phyloP scores from a whole-genome alignment of 2,797 vertebrate species.

The Hafferia zeledoni region DNA sequence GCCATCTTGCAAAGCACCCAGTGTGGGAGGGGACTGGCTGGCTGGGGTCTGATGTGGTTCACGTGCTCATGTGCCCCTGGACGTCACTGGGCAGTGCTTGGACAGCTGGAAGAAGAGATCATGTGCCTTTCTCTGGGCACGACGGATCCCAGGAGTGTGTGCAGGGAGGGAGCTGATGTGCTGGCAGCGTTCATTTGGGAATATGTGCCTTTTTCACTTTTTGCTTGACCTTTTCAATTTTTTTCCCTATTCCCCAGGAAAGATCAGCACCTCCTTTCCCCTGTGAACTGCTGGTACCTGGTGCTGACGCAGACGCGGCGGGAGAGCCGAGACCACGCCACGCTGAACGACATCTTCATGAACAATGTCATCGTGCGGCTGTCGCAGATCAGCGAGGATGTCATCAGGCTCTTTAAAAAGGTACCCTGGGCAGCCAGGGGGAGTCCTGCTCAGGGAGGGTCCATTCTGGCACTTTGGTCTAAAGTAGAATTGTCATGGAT shows the following conservation, averaged over 20 bases:
- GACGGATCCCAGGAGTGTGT: rapidly evolving
- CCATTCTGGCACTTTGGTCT: not conserved
- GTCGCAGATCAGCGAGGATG: conserved; percentile 95
- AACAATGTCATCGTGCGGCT: conserved; percentile 96
- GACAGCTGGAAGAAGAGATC: not conserved
- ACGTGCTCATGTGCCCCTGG: rapidly evolving
- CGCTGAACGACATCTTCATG: conserved; percentile 95
- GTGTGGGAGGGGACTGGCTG: not conserved
- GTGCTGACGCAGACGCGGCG: conserved; percentile 95
- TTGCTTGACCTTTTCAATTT: not conserved
- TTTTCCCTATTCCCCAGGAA: conserved; percentile 79
- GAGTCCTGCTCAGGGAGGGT: not conserved
- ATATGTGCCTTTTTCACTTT: no score
- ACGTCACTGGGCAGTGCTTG: rapidly evolving
- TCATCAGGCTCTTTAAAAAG: conserved; percentile 98
- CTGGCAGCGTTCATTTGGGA: not conserved
- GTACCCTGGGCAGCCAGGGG: conserved; percentile 60
- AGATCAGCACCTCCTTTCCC: conserved; percentile 95
- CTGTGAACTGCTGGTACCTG: conserved; percentile 98
- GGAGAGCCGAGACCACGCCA: conserved; percentile 95
- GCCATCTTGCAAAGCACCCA: not conserved
- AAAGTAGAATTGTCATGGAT: not conserved
- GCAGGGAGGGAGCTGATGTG: rapidly evolving
- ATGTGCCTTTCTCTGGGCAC: rapidly evolving
- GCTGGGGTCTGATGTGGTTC: not conserved